Evolutionary conservation across 2,888 invertebrate genomes (phyloP).

Genomic region (Morinoia aosen): DNA sequence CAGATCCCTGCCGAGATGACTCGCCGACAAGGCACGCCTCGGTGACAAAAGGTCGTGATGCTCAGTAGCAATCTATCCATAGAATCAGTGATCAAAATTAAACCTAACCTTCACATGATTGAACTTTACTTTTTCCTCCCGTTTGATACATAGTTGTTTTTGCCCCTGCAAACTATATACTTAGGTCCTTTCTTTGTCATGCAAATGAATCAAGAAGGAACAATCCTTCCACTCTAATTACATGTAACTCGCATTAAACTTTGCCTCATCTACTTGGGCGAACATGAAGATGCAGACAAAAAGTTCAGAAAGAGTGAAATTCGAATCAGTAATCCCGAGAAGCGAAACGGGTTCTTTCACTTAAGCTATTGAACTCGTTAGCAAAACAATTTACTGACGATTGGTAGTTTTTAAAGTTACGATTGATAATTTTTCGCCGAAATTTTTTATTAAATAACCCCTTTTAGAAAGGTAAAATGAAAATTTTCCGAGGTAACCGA

Average conservation of each 20-base stretch:
- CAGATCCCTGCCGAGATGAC: neutral
- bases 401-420: neutral
- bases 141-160: neutral
- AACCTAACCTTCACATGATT: neutral
- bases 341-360: neutral
- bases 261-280: neutral
- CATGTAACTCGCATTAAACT: neutral
- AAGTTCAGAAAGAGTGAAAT: neutral
- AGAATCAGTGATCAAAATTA: neutral
- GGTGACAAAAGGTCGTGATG: conserved; percentile 19
- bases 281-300: neutral
- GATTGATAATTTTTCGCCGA: neutral
- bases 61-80: conserved; percentile 12
- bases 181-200: neutral
- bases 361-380: neutral
- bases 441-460: neutral
- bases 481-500: neutral
- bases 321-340: neutral
- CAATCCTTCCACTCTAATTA: neutral
- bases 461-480: neutral
- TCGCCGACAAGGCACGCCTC: conserved; percentile 1
- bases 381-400: neutral
- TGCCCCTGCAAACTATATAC: neutral
- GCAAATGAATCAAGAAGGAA: neutral
- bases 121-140: neutral